Conservation (phyloP, 1,140 invertebrate genomes). For the Papilio dardanus region DNA sequence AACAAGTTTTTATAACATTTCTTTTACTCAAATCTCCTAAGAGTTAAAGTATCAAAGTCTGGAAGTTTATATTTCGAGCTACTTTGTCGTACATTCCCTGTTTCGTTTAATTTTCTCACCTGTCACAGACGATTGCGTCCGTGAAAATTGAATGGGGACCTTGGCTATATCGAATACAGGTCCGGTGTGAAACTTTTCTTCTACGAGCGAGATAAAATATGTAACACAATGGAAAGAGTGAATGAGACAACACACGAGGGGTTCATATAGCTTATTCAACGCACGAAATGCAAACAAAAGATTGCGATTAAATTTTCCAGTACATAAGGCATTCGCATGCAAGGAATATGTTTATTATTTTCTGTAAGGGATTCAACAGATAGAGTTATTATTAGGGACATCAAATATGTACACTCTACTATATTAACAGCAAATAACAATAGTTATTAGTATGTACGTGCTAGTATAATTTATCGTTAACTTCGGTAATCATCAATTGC, state of each 20-base stretch:
- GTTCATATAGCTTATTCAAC: slow-evolving; percentile 71
- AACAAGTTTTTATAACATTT: not conserved
- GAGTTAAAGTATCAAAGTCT: not conserved
- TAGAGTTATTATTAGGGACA: not conserved
- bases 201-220: slow-evolving; percentile 57
- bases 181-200: slow-evolving; percentile 54
- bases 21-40: not conserved
- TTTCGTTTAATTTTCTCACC: slow-evolving; percentile 56
- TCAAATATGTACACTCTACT: no score
- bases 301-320: slow-evolving; percentile 77
- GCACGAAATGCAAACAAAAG: slow-evolving; percentile 72
- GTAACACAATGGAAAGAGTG: slow-evolving; percentile 42
- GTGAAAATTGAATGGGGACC: slow-evolving; percentile 65
- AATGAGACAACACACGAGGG: slow-evolving; percentile 50
- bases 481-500: no score
- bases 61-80: slow-evolving; percentile 12
- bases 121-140: slow-evolving; percentile 62
- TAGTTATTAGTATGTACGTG: no score
- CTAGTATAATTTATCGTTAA: no score
- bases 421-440: no score
- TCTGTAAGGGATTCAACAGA: not conserved
- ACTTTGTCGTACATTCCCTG: not conserved
- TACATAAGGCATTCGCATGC: slow-evolving; percentile 72
- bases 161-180: slow-evolving; percentile 57
- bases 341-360: slow-evolving; percentile 48